A percentile compares a stretch with the other conserved stretches of the same genome.
Evolutionary conservation across 2,113 vertebrate species (phyloP).

Genomic region (Oostethus manadensis): DNA sequence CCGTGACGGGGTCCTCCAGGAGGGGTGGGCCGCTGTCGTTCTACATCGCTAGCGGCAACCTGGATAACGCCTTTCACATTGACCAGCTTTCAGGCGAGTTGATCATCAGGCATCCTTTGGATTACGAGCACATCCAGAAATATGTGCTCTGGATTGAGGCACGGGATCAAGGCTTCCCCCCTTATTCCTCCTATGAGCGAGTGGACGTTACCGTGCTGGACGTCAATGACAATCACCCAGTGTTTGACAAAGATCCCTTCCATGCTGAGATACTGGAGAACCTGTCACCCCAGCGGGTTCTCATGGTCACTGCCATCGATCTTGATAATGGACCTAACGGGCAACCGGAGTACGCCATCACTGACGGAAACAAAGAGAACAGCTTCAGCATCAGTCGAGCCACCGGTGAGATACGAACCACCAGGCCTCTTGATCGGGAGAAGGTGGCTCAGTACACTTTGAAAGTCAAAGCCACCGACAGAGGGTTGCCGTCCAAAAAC

Average conservation of each 20-base stretch:
- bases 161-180: slow-evolving; percentile 90
- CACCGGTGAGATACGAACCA: slow-evolving; percentile 88
- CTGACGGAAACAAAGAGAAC: slow-evolving; percentile 83
- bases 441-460: slow-evolving; percentile 77
- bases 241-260: slow-evolving; percentile 86
- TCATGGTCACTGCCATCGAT: slow-evolving; percentile 81
- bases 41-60: slow-evolving; percentile 91
- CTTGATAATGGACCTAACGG: slow-evolving; percentile 88
- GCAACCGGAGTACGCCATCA: slow-evolving; percentile 84
- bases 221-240: slow-evolving; percentile 87
- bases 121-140: slow-evolving; percentile 88
- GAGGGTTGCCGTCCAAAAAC: slow-evolving; percentile 78
- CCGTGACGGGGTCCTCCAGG: slow-evolving; percentile 78
- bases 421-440: slow-evolving; percentile 85
- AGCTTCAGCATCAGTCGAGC: slow-evolving; percentile 84
- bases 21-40: slow-evolving; percentile 86
- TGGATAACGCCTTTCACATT: slow-evolving; percentile 84
- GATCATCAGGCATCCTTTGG: slow-evolving; percentile 76
- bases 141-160: slow-evolving; percentile 93
- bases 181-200: slow-evolving; percentile 91
- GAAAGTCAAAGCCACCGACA: slow-evolving; percentile 84
- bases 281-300: slow-evolving; percentile 80
- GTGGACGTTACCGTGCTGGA: slow-evolving; percentile 84
- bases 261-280: slow-evolving; percentile 85
- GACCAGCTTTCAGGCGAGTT: slow-evolving; percentile 91